Evolutionary conservation across 2,888 invertebrate species (phyloP).

Genomic region (Odontothrips loti): DNA sequence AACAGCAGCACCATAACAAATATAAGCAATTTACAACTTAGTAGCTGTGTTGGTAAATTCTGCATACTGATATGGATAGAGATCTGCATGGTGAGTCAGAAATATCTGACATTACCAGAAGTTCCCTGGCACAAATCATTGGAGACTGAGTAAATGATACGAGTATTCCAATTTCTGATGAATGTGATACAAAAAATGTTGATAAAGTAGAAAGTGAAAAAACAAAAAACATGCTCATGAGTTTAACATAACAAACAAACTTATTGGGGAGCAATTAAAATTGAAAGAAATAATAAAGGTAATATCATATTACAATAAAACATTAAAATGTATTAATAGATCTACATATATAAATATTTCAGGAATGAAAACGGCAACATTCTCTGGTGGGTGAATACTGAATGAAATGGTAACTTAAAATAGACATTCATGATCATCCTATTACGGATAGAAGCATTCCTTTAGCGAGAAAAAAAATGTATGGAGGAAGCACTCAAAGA

Average conservation of each 20-base stretch:
- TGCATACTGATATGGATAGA: slow-evolving; percentile 9
- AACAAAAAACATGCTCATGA: neutral
- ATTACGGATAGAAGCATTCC: neutral
- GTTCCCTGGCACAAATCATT: neutral
- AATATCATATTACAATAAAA: slow-evolving; percentile 7
- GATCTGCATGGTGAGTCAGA: neutral
- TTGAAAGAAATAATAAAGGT: neutral
- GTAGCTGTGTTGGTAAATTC: neutral
- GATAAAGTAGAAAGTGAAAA: neutral
- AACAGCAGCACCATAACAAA: slow-evolving; percentile 2
- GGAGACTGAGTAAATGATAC: neutral
- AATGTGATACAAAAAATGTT: neutral
- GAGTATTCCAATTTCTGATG: neutral
- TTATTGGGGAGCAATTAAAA: neutral
- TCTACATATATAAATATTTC: slow-evolving; percentile 14
- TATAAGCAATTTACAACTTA: neutral
- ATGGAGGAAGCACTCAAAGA: slow-evolving; percentile 4
- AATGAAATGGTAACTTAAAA: slow-evolving; percentile 18
- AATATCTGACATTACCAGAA: neutral
- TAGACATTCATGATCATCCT: neutral
- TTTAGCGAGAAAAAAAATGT: neutral
- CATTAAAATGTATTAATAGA: neutral
- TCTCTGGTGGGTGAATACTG: neutral
- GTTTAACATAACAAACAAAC: neutral
- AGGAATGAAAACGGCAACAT: slow-evolving; percentile 23